Evolutionary conservation across 2,797 vertebrate genomes (phyloP).

Genomic region (Esox lucius): DNA sequence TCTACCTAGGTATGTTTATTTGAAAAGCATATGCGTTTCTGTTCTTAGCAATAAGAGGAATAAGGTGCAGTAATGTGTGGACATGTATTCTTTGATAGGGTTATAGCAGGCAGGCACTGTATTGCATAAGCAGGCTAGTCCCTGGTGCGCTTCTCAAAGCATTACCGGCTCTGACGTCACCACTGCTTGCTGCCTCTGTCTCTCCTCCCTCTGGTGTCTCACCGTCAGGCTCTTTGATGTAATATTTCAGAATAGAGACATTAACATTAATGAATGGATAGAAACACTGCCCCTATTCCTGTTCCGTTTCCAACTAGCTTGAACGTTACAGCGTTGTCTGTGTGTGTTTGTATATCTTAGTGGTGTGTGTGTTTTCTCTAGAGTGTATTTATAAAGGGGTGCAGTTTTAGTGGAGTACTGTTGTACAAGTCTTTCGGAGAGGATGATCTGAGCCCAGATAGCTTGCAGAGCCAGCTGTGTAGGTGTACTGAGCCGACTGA

Average conservation of each 20-base stretch:
- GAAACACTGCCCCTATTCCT: constrained; percentile 47
- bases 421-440: neutral
- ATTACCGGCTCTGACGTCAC: neutral
- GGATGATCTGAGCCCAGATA: neutral
- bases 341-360: neutral
- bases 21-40: neutral
- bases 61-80: neutral
- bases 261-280: constrained; percentile 62
- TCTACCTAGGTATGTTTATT: neutral
- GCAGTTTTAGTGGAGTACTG: neutral
- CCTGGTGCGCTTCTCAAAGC: neutral
- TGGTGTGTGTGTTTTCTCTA: neutral
- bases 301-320: constrained; percentile 36
- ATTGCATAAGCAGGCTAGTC: neutral
- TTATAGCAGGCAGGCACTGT: constrained; percentile 14
- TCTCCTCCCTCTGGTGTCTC: neutral
- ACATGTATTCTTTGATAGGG: neutral
- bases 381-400: neutral
- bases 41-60: neutral
- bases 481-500: neutral
- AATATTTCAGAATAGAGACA: constrained; percentile 37
- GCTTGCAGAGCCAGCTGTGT: neutral
- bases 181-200: neutral
- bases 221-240: constrained; percentile 51
- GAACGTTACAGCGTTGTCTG: neutral